A percentile compares a stretch with the other conserved stretches of the same genome.
Conservation (phyloP, 2,113 vertebrate species). For the Tylochromis polylepis region DNA sequence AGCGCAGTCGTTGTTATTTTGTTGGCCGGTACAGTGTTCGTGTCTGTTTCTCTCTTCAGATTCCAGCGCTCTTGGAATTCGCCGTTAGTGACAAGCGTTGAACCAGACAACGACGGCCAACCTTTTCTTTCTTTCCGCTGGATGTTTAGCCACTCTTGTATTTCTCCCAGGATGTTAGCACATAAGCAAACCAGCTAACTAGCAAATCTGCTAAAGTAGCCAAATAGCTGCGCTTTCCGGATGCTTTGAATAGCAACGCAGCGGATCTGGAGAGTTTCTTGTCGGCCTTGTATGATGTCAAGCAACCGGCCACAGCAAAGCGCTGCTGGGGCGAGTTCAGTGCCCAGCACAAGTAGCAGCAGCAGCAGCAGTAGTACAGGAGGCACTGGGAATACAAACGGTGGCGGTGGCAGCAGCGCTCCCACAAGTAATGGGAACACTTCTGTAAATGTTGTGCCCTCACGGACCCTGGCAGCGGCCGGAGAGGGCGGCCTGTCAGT, state of each 20-base stretch:
- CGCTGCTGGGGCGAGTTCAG: slow-evolving; percentile 61
- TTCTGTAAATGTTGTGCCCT: slow-evolving; percentile 64
- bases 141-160: slow-evolving; percentile 5
- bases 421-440: slow-evolving; percentile 61
- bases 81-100: background rate
- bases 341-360: slow-evolving; percentile 74
- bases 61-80: background rate
- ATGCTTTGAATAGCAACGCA: slow-evolving; percentile 63
- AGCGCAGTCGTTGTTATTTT: slow-evolving; percentile 34
- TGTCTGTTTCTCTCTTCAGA: background rate
- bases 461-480: slow-evolving; percentile 51
- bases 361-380: slow-evolving; percentile 37
- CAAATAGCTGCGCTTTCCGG: slow-evolving; percentile 45
- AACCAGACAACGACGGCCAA: background rate
- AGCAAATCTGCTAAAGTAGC: slow-evolving; percentile 20
- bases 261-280: slow-evolving; percentile 47
- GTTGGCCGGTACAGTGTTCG: background rate
- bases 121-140: background rate
- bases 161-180: slow-evolving; percentile 55
- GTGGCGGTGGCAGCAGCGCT: slow-evolving; percentile 44
- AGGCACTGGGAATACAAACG: slow-evolving; percentile 19
- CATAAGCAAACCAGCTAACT: slow-evolving; percentile 32
- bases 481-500: slow-evolving; percentile 55
- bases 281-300: slow-evolving; percentile 71
- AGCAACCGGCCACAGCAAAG: slow-evolving; percentile 64